Base-by-base conservation (phyloP, 2,797 vertebrate genomes). In the Smutsia gigantea region DNA sequence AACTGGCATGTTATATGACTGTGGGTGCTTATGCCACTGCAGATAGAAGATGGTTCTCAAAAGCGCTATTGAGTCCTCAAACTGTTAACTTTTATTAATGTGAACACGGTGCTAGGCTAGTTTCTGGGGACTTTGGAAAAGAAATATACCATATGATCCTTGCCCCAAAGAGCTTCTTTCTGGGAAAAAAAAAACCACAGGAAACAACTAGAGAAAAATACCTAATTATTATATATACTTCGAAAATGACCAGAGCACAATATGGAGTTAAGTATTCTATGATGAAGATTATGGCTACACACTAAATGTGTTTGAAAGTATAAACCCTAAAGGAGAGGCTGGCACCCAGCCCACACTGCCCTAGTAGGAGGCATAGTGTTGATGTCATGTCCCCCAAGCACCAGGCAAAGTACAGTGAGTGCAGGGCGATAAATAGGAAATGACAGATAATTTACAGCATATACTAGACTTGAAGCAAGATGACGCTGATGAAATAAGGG, bases 371-470 rank as follows among this genome's bases (percentile, higher is more conserved):
- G 37, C 31, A 4, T 17, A 63, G 49, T n/a, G 6, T n/a, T 34
- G 53, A 17, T 37, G 23, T 91, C 66, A 68, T 0, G 0, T 94
- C 71, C 79, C 71, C 25, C 1, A 4, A 61, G 53, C 49, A 42
- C 31, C 21, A 66, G 5, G 18, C 17, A 5, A 19, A 2, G 7
- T 19, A 19, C 63, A 25, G 9, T 13, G 68, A 96, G 34, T 3
- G 21, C 21, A 7, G 49, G 59, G 15, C 61, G 90, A 92, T 88
- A 88, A 96, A 92, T 84, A 96, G 92, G 69, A 92, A 78, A 31
- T n/a, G 83, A 75, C 89, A 68, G 72, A 27, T 7, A n/a, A 79
- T 92, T 95, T 87, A 93, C 55, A 79, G 42, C 71, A 75, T 18
- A 46, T 27, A 23, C 23, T 15, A 31, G 42, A 23, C 46, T 51